phyloP scores from a whole-genome alignment of 1,140 invertebrate species.

The Philopotamus ludificatus region DNA sequence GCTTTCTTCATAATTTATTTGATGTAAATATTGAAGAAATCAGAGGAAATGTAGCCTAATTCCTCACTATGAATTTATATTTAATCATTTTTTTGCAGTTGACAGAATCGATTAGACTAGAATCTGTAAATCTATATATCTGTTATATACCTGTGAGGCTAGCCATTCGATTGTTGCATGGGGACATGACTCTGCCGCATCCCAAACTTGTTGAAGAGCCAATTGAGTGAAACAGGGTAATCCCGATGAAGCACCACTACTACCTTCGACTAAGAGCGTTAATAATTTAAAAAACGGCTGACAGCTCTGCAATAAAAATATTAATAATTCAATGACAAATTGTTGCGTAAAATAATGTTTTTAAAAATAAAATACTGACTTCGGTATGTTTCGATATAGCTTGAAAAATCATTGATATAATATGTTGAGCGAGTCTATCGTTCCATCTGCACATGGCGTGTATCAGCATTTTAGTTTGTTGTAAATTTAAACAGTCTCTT shows the following conservation, averaged over 20 bases:
- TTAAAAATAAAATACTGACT: slow-evolving; percentile 57
- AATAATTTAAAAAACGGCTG: slow-evolving; percentile 90
- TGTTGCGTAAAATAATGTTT: too few relatives aligned
- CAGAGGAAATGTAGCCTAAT: too few relatives aligned
- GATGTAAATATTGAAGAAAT: too few relatives aligned
- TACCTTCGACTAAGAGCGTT: slow-evolving; percentile 74
- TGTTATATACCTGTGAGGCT: slow-evolving; percentile 67
- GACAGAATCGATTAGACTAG: not conserved
- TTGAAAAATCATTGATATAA: slow-evolving; percentile 85
- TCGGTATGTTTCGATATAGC: slow-evolving; percentile 87
- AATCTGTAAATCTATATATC: too few relatives aligned
- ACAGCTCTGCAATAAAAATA: slow-evolving; percentile 59
- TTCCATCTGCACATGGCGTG: slow-evolving; percentile 89
- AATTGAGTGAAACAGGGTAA: slow-evolving; percentile 87
- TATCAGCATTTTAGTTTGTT: slow-evolving; percentile 89
- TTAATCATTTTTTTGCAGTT: not conserved
- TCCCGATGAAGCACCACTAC: slow-evolving; percentile 73
- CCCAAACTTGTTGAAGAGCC: slow-evolving; percentile 84
- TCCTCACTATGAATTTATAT: too few relatives aligned
- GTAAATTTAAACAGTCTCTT: slow-evolving; percentile 86
- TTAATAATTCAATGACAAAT: not conserved
- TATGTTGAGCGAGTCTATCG: slow-evolving; percentile 79
- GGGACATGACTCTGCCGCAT: slow-evolving; percentile 85
- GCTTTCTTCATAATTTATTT: too few relatives aligned
- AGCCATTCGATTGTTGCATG: slow-evolving; percentile 91